Base-by-base conservation (phyloP, 2,797 vertebrate species). In the Xiphophorus birchmanni region DNA sequence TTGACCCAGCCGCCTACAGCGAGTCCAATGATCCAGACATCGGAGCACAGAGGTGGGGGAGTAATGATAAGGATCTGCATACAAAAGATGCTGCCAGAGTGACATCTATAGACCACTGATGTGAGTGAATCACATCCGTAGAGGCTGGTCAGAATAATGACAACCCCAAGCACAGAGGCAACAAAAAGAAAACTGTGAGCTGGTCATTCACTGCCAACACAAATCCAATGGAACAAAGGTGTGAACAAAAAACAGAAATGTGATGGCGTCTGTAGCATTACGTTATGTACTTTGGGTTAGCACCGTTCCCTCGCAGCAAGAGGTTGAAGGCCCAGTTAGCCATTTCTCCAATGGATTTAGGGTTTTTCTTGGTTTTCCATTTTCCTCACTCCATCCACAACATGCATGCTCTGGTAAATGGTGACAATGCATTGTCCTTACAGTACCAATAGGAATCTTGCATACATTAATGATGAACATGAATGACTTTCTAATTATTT, bases 31-130 rank as follows among this genome's bases (percentile, higher is more conserved):
- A 29, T 58, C 52, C 50, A 42, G 58, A 37, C 12, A 10, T 15
- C 26, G 32, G 60, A 42, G 35, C 65, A 54, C 15, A 10, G 56
- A 63, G 21, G 52, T n/a, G 52, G 52, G 44, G 45, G 52, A 29
- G 13, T 45, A 60, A 58, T n/a, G 42, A 73, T 58, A 73, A 23
- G 42, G 40, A 45, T 58, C 42, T 48, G 71, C 21, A 11, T 17
- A 47, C 54, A 48, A 48, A 73, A 47, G 77, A 69, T 63, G 32
- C 52, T 18, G 26, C 11, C 15, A 12, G 7, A 44, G 67, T 56
- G 50, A 78, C 40, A 45, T 72, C 56, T 72, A 78, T 56, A 47
- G n/a, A 15, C 77, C 69, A 45, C 10, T 21, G 42, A 35, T 44
- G n/a, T 23, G n/a, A 47, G 52, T 56, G 54, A 73, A 73, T 45